Evolutionary conservation across 2,888 invertebrate genomes (phyloP).

Genomic region (Flexamia atlantica): DNA sequence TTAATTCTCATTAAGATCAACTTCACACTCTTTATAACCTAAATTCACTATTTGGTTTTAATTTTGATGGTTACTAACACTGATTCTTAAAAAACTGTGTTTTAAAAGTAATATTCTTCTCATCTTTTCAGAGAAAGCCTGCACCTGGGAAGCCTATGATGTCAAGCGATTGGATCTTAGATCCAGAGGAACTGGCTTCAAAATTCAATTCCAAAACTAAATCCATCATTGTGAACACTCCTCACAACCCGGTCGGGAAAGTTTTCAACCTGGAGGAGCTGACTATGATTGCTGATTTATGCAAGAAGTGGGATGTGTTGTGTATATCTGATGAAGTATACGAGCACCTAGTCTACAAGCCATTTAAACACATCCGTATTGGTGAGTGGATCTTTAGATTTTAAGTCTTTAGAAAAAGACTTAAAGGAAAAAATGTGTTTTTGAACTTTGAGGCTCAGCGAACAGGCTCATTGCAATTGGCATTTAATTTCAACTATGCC

Average conservation of each 20-base stretch:
- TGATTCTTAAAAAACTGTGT: no score
- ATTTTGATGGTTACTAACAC: no score
- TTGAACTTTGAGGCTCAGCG: no score
- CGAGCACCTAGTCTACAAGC: conserved; percentile 96
- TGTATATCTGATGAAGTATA: conserved; percentile 98
- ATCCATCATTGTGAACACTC: conserved; percentile 97
- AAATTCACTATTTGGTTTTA: no score
- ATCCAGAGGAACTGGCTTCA: conserved; percentile 86
- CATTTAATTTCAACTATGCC: no score
- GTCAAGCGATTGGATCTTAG: conserved; percentile 94
- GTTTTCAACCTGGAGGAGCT: conserved; percentile 86
- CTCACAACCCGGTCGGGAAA: conserved; percentile 98
- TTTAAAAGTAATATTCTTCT: no score
- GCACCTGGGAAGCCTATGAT: conserved; percentile 73
- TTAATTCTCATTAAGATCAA: no score
- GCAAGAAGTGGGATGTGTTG: conserved; percentile 94
- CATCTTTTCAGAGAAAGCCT: conserved; percentile 75
- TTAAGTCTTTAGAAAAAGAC: neutral
- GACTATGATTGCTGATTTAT: conserved; percentile 89
- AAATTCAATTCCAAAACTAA: conserved; percentile 95
- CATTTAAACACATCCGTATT: conserved; percentile 91
- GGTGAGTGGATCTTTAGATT: conserved; percentile 77
- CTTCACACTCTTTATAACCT: no score
- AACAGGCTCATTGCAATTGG: no score
- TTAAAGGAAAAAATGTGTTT: no score